Base-by-base conservation (phyloP, 1,140 invertebrate genomes). In the Sycobia sp. region DNA sequence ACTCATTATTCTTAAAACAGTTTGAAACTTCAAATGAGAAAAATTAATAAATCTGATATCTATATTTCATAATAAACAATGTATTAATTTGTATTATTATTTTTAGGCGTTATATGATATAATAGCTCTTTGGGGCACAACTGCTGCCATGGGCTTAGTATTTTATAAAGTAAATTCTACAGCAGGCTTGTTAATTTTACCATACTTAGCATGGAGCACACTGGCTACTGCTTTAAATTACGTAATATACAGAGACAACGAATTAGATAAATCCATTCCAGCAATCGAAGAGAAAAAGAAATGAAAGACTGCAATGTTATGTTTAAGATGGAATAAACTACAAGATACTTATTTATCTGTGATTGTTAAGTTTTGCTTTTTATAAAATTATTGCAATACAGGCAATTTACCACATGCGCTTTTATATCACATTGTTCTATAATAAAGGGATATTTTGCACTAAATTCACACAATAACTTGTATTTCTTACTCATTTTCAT, bases 121-220 rank as follows among this genome's bases (percentile, higher is more conserved):
- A 55, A 63, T 84, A 16, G 81, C 85, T 2, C 72, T 95, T 16
- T 86, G 85, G 64, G 85, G 82, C 0, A 85, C 85, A 0, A 89
- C 89, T 0, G 83, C 83, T 1, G 87, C 84, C 0, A 86, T 88
- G 29, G 87, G 86, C 0, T 72, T 86, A 2, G 71, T 85, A 0
- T 95, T 95, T 77, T 85, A 86, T 62, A 74, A 82, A 22, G 82
- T 93, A 0, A 92, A 91, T 73, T 79, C 78, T 41, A 81, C 83
- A 2, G 92, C 93, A 9, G 89, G 88, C 1, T 83, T 84, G 32
- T 71, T 96, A 14, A 85, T 93, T 75, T 51, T 91, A 36, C 93
- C 93, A 0, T 95, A 95, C 73, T 72, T 93, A 3, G 86, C 84
- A 2, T 96, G 92, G 92, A 74, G 88, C n/a, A 83, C 85, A 3